These are phyloP conservation scores for Lacerta agilis DNA, from an alignment of 2,797 vertebrate genomes.

Conservation along the genomic window DNA sequence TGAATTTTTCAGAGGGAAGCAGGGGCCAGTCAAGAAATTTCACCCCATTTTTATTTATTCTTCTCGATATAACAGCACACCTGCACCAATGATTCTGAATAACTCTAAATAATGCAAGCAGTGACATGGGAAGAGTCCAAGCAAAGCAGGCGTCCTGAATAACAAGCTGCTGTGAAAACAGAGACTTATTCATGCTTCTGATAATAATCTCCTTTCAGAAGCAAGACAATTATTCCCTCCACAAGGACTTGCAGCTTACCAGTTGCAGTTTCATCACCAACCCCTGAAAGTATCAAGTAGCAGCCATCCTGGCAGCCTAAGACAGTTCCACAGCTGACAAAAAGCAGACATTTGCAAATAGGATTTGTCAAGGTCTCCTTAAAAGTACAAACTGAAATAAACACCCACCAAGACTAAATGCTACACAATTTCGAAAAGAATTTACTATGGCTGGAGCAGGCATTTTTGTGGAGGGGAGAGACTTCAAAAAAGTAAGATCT, in stretches of 20 bases:
- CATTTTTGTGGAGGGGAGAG: neutral
- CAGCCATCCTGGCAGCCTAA: neutral
- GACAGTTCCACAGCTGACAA: neutral
- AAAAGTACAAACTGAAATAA: neutral
- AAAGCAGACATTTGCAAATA: slow-evolving; percentile 7
- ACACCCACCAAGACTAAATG: neutral
- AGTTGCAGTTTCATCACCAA: neutral
- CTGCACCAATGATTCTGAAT: neutral
- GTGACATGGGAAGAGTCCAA: neutral
- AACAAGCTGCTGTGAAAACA: neutral
- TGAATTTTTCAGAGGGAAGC: slow-evolving; percentile 34
- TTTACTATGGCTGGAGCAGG: neutral
- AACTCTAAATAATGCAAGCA: neutral
- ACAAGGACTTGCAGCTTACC: neutral
- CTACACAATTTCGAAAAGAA: neutral
- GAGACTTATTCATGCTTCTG: neutral
- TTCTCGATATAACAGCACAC: neutral
- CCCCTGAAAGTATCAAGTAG: neutral
- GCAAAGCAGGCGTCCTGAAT: neutral
- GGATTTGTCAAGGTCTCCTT: neutral
- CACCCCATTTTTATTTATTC: neutral
- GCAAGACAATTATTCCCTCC: neutral
- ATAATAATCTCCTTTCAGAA: neutral
- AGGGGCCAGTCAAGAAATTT: neutral
- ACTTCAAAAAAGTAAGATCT: neutral